Evolutionary conservation across 2,888 invertebrate species (phyloP).

Genomic region (Bellardia bayeri): DNA sequence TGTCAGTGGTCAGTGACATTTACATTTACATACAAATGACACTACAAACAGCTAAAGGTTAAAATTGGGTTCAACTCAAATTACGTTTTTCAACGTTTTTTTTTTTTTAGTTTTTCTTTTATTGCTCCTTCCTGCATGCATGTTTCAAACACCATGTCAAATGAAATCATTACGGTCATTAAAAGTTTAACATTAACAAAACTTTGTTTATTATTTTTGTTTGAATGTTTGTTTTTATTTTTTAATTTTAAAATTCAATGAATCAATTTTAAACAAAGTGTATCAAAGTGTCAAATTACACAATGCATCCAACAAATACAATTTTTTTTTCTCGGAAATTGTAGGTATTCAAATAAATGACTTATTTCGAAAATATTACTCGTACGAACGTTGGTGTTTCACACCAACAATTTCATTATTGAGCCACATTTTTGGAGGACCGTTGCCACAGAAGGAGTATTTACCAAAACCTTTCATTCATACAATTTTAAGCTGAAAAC

Average conservation of each 20-base stretch:
- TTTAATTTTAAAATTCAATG: conserved; percentile 66
- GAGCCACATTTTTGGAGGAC: conserved; percentile 47
- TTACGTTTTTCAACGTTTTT: conserved; percentile 34
- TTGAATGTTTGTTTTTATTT: conserved; percentile 11
- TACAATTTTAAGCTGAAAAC: conserved; percentile 34
- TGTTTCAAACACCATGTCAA: conserved; percentile 48
- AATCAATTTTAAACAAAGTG: conserved; percentile 71
- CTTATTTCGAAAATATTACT: conserved; percentile 63
- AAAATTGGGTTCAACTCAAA: conserved; percentile 22
- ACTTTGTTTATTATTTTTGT: conserved; percentile 32
- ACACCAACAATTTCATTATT: conserved; percentile 53
- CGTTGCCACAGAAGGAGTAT: conserved; percentile 55
- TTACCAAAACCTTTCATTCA: conserved; percentile 40
- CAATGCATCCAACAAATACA: conserved; percentile 43
- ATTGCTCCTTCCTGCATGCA: conserved; percentile 55
- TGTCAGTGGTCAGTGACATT: neutral
- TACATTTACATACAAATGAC: conserved; percentile 23
- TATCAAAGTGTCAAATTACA: conserved; percentile 73
- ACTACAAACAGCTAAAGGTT: conserved; percentile 24
- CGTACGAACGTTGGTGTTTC: conserved; percentile 13
- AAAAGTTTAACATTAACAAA: conserved; percentile 59
- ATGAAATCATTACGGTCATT: conserved; percentile 58
- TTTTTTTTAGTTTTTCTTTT: conserved; percentile 10
- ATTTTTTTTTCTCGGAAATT: conserved; percentile 67
- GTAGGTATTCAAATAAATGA: conserved; percentile 60